These are phyloP conservation scores for Ciona savignyi DNA, from an alignment of 23 tunicate genomes.

Conservation along the genomic window DNA sequence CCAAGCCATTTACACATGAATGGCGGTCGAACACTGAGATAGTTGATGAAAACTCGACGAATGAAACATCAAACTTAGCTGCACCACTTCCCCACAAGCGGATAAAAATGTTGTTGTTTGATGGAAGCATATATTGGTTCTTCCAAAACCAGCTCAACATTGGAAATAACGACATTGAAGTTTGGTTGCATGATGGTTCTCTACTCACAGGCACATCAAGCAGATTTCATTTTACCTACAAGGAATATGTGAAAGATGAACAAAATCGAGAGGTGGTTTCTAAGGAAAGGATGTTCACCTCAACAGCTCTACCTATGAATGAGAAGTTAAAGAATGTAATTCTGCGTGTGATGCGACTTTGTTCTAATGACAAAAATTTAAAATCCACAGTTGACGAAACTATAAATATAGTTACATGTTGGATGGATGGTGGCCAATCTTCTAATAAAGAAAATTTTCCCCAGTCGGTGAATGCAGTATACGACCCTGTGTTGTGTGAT, in stretches of 20 bases:
- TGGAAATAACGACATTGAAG: background rate
- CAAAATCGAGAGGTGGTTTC: background rate
- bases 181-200: slow-evolving; percentile 42
- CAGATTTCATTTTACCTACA: background rate
- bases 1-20: slow-evolving; percentile 36
- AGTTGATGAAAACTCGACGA: background rate
- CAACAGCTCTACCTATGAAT: slow-evolving; percentile 54
- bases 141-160: background rate
- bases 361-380: background rate
- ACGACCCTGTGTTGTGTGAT: background rate
- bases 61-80: background rate
- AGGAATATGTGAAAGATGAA: slow-evolving; percentile 8
- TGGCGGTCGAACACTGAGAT: slow-evolving; percentile 42
- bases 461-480: background rate
- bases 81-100: background rate
- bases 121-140: slow-evolving; percentile 31
- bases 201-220: slow-evolving; percentile 3
- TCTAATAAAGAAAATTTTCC: background rate
- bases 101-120: slow-evolving; percentile 34
- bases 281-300: slow-evolving; percentile 29
- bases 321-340: slow-evolving; percentile 30
- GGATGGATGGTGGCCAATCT: slow-evolving; percentile 2
- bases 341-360: slow-evolving; percentile 36
- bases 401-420: no score
- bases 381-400: background rate